phyloP scores from a whole-genome alignment of 2,888 invertebrate species.

The Iphiclides podalirius region DNA sequence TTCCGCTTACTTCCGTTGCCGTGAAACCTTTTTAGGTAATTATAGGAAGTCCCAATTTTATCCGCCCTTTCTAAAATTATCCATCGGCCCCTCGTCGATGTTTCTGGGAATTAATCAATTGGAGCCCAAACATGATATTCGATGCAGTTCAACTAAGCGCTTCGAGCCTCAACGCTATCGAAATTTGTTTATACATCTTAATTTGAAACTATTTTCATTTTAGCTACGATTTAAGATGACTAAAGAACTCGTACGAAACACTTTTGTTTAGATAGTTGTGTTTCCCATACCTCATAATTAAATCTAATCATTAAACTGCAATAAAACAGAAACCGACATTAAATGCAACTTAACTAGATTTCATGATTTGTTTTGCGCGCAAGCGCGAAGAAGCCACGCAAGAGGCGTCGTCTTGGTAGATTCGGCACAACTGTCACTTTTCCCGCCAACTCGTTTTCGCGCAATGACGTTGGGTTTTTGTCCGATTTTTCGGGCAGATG shows the following conservation, averaged over 20 bases:
- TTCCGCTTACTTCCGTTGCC: conserved; percentile 65
- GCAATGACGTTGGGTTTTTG: conserved; percentile 34
- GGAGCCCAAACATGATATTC: not conserved
- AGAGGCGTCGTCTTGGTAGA: conserved; percentile 49
- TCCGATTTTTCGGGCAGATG: conserved; percentile 45
- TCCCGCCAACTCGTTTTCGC: conserved; percentile 48
- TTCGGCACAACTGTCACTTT: conserved; percentile 64
- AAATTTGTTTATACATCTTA: too few species aligned
- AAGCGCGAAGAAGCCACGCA: conserved; percentile 51
- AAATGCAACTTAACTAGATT: too few species aligned
- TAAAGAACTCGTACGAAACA: too few species aligned
- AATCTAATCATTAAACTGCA: too few species aligned
- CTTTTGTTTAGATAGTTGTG: too few species aligned
- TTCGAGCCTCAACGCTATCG: too few species aligned
- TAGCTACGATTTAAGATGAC: too few species aligned
- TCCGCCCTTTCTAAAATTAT: conserved; percentile 51
- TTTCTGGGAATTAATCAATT: conserved; percentile 15
- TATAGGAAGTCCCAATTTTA: conserved; percentile 64
- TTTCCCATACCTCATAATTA: too few species aligned
- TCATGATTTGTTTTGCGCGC: too few species aligned
- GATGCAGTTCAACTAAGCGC: not conserved
- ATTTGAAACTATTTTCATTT: too few species aligned
- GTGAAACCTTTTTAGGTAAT: conserved; percentile 65
- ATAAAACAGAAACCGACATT: too few species aligned
- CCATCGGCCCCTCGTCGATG: conserved; percentile 28